Evolutionary conservation across 2,113 vertebrate species (phyloP).

Genomic region (Rhipidura dahli): DNA sequence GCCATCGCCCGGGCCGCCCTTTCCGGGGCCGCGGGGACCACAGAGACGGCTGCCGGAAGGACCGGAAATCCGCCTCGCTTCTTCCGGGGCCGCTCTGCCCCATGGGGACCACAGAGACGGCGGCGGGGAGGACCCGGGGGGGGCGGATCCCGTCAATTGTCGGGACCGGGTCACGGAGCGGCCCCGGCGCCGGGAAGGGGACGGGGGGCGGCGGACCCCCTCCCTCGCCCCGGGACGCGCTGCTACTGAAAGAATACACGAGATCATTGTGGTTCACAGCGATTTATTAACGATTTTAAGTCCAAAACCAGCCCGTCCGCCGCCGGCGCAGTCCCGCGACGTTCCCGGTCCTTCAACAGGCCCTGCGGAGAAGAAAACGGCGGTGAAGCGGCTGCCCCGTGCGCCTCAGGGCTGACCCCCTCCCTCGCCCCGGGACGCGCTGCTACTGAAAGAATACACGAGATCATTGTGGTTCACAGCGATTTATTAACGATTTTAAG

Average conservation of each 20-base stretch:
- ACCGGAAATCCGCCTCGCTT: background rate
- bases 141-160: rapidly evolving
- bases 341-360: rapidly evolving
- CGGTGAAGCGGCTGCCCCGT: background rate
- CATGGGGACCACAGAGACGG: background rate
- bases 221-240: rapidly evolving
- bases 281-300: rapidly evolving
- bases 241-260: rapidly evolving
- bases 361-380: background rate
- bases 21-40: background rate
- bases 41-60: rapidly evolving
- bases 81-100: no score
- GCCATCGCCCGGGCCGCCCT: background rate
- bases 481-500: rapidly evolving
- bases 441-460: rapidly evolving
- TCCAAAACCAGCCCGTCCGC: rapidly evolving
- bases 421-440: rapidly evolving
- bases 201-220: rapidly evolving
- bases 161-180: rapidly evolving
- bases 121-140: rapidly evolving
- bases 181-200: rapidly evolving
- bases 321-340: rapidly evolving
- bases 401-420: rapidly evolving
- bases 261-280: rapidly evolving
- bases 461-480: rapidly evolving